A percentile compares a stretch with the other conserved stretches of the same genome.
Conservation (phyloP, 2,797 vertebrate species). For the Cynodonichthys magdalenae region DNA sequence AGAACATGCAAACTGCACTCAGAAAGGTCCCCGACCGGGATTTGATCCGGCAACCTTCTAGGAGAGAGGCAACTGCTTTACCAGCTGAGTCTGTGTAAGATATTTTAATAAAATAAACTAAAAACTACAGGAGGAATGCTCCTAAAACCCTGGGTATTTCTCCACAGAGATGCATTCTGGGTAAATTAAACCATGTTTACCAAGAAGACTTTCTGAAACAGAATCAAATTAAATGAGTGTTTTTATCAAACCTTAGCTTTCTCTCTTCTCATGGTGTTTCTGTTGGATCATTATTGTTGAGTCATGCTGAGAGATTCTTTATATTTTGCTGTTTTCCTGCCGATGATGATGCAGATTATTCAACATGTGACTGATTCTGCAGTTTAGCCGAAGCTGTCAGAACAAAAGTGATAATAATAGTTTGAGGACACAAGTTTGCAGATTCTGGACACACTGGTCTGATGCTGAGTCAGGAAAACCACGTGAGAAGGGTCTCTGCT, state of each 20-base stretch:
- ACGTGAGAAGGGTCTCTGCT: conserved; percentile 1
- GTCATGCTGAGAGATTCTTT: neutral
- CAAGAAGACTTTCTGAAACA: too few species aligned
- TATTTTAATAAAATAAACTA: too few species aligned
- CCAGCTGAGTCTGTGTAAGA: too few species aligned
- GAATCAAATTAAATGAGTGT: neutral
- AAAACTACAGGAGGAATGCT: too few species aligned
- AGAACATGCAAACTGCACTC: too few species aligned
- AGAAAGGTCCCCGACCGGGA: too few species aligned
- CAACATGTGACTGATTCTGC: neutral
- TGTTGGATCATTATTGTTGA: conserved; percentile 1
- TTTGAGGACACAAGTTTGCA: neutral
- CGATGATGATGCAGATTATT: neutral
- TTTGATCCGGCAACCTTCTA: too few species aligned
- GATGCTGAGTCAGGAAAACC: conserved; percentile 21
- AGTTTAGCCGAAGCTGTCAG: conserved; percentile 7
- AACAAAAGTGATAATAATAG: neutral
- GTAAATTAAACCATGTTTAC: too few species aligned
- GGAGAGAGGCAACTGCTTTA: too few species aligned
- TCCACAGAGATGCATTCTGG: neutral
- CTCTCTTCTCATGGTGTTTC: neutral
- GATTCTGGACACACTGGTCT: conserved; percentile 4
- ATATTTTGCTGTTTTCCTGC: neutral
- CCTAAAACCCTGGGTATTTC: neutral
- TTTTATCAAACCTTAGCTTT: neutral